Conservation (phyloP, 2,797 vertebrate genomes). For the Poecilia picta region DNA sequence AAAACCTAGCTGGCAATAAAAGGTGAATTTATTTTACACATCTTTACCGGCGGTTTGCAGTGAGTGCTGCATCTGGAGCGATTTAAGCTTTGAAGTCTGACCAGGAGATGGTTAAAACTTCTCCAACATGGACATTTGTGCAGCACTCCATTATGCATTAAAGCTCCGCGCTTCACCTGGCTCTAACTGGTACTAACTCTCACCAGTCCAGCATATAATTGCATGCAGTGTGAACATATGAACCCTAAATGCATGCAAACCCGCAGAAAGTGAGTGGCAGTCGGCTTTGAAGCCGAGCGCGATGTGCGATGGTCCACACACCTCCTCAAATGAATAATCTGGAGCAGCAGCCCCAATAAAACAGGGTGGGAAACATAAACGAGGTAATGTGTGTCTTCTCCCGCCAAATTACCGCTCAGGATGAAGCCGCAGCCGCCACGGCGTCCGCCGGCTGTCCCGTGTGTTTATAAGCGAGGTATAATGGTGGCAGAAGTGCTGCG, state of each 20-base stretch:
- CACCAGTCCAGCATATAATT: slow-evolving; percentile 48
- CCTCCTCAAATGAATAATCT: slow-evolving; percentile 21
- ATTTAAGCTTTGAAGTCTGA: slow-evolving; percentile 60
- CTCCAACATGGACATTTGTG: slow-evolving; percentile 28
- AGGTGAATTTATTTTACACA: slow-evolving; percentile 1
- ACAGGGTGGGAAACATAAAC: slow-evolving; percentile 37
- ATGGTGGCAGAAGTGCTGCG: slow-evolving; percentile 60
- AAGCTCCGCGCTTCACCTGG: slow-evolving; percentile 44
- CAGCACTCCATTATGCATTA: slow-evolving; percentile 58
- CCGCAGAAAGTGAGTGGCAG: slow-evolving; percentile 46
- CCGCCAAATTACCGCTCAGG: slow-evolving; percentile 50
- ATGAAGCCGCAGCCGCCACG: slow-evolving; percentile 27
- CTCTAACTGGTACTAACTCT: slow-evolving; percentile 42
- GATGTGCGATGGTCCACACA: slow-evolving; percentile 20
- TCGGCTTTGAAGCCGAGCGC: slow-evolving; percentile 39
- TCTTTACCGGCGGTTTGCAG: not conserved
- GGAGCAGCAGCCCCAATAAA: slow-evolving; percentile 23
- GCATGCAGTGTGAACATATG: slow-evolving; percentile 54
- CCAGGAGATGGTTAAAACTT: slow-evolving; percentile 32
- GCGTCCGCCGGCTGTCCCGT: slow-evolving; percentile 24
- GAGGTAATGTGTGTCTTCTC: slow-evolving; percentile 49
- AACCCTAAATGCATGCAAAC: slow-evolving; percentile 47
- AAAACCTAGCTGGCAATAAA: not conserved
- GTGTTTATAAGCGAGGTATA: slow-evolving; percentile 61
- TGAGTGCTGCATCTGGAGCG: not conserved